Evolutionary conservation across 2,113 vertebrate species (phyloP), one percentile per base, ranked within the genome.

Genomic region (Euleptes europaea): DNA sequence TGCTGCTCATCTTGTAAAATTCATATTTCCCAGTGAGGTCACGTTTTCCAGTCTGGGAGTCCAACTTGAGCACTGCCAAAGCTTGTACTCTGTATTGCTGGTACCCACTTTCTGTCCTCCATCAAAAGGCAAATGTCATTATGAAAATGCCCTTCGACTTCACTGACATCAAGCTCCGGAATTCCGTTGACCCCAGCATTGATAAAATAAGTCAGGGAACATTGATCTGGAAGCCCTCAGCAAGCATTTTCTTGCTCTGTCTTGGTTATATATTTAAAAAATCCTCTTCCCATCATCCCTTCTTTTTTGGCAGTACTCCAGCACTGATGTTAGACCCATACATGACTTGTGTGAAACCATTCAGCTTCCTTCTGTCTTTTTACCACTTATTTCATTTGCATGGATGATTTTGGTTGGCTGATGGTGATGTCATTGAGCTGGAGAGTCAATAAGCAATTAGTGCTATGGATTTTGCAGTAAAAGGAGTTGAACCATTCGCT

Each of bases 391-490:
- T 88, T 83, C 76, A 79, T 88, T 88, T 84, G 86, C 78, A 78
- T 65, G 35, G 38, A 14, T 44, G 65, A 66, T 86, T n/a, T 87
- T 91, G 84, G 96, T 97, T 97, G 96, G 96, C 92, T 90, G 35
- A 33, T 84, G 86, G 91, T 97, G 96, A 97, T 96, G 95, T 97
- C 96, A 97, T 95, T 88, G 80, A 91, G 87, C 89, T 92, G 90
- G 89, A 85, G 91, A 81, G 92, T 96, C 96, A 93, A 95, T 96
- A 96, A 95, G 95, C 96, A 95, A 95, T 96, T 94, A 96, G 93
- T 92, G 88, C 89, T 92, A 80, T 79, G 88, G 77, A 66, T 95
- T 96, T 96, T 95, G 94, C 93, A 89, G 88, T 95, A 93, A 95
- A 91, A 93, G 91, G 90, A 92, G 91, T 92, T 88, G 76, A 82